Percentiles rank a stretch among this genome's conserved stretches.
phyloP scores from a whole-genome alignment of 2,113 vertebrate species.

The Nothobranchius furzeri region DNA sequence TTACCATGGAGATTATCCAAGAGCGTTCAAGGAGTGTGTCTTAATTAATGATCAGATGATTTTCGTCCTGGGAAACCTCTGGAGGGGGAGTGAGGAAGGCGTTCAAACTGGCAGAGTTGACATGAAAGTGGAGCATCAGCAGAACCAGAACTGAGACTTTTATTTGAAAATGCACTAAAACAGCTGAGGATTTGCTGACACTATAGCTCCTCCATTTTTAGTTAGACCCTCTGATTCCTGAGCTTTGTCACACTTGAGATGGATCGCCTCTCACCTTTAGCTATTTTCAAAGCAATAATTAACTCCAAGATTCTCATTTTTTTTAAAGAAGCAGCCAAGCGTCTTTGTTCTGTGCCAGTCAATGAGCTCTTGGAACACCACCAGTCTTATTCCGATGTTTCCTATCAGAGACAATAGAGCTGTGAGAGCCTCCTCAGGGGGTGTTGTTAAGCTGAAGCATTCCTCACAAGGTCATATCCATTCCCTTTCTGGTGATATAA shows the following conservation, averaged over 20 bases:
- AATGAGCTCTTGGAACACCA: slow-evolving; percentile 20
- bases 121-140: no score
- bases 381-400: slow-evolving; percentile 40
- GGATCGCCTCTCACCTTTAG: slow-evolving; percentile 47
- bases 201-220: no score
- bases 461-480: slow-evolving; percentile 53
- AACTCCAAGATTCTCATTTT: slow-evolving; percentile 47
- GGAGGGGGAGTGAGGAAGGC: slow-evolving; percentile 1
- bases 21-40: slow-evolving; percentile 36
- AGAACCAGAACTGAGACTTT: neutral
- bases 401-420: slow-evolving; percentile 24
- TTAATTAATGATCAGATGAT: slow-evolving; percentile 54
- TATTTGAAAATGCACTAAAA: neutral
- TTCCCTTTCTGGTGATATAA: slow-evolving; percentile 37
- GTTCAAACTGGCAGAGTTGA: no score
- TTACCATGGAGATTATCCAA: slow-evolving; percentile 51
- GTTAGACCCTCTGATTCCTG: neutral
- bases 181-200: no score
- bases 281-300: slow-evolving; percentile 44
- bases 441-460: slow-evolving; percentile 48
- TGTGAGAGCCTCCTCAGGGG: slow-evolving; percentile 23
- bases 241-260: slow-evolving; percentile 32
- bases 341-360: slow-evolving; percentile 10
- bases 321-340: slow-evolving; percentile 6
- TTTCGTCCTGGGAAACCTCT: slow-evolving; percentile 19